phyloP scores from a whole-genome alignment of 92 coral and sea anemone genomes.

The Parazoanthus atlanticus region DNA sequence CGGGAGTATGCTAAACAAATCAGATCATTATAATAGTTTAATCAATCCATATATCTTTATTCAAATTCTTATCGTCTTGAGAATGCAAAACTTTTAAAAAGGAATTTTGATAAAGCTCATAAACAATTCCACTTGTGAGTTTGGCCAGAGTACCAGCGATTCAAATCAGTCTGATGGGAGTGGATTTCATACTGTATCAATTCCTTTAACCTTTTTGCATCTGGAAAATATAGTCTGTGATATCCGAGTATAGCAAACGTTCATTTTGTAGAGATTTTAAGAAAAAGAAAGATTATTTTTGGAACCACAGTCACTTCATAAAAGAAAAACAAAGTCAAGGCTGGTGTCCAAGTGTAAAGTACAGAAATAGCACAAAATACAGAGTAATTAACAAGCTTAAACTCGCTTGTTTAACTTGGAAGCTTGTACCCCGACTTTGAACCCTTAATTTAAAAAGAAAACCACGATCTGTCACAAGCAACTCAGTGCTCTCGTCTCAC shows the following conservation, averaged over 20 bases:
- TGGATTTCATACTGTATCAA: neutral
- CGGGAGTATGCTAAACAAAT: neutral
- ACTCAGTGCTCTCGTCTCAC: neutral
- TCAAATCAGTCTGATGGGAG: neutral
- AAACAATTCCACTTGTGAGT: too few relatives aligned
- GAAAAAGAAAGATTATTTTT: neutral
- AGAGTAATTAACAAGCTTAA: neutral
- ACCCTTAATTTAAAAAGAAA: neutral
- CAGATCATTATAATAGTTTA: neutral
- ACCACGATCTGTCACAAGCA: neutral
- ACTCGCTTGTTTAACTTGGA: neutral
- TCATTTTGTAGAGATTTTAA: neutral
- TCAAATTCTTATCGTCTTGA: neutral
- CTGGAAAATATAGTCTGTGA: too few relatives aligned
- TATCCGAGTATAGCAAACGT: too few relatives aligned
- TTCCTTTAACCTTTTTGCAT: neutral
- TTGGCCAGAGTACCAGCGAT: neutral
- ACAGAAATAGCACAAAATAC: neutral
- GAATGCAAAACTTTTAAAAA: neutral
- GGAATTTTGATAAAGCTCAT: too few relatives aligned
- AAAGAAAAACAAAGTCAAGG: neutral
- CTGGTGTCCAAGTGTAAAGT: neutral
- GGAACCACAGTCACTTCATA: neutral
- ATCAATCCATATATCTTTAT: too few relatives aligned
- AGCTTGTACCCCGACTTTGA: neutral